A percentile compares a stretch with the other conserved stretches of the same genome.
Conservation (phyloP, 2,888 invertebrate genomes). For the Chrysina gloriosa region DNA sequence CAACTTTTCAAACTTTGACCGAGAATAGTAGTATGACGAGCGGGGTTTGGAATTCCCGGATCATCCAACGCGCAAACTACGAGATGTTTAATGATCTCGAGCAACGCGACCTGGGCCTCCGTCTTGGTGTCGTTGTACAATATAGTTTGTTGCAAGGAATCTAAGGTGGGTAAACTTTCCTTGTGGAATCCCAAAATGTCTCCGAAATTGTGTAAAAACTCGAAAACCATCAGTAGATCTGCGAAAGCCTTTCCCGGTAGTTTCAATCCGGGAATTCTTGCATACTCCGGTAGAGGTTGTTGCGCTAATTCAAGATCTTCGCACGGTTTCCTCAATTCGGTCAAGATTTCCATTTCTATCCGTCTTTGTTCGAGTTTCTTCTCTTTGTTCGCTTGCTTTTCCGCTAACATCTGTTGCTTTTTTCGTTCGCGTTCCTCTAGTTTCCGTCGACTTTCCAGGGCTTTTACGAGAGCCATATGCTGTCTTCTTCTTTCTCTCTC, state of each 20-base stretch:
- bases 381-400: slow-evolving; percentile 87
- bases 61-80: slow-evolving; percentile 94
- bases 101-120: slow-evolving; percentile 83
- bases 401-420: slow-evolving; percentile 82
- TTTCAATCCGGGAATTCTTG: slow-evolving; percentile 74
- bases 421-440: slow-evolving; percentile 87
- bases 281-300: slow-evolving; percentile 76
- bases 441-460: slow-evolving; percentile 86
- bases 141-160: slow-evolving; percentile 87
- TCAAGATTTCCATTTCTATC: slow-evolving; percentile 75
- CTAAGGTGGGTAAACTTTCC: slow-evolving; percentile 87
- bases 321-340: slow-evolving; percentile 84
- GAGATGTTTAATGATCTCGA: slow-evolving; percentile 89
- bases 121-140: slow-evolving; percentile 78
- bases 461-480: slow-evolving; percentile 89
- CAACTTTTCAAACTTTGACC: slow-evolving; percentile 93
- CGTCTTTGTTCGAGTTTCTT: slow-evolving; percentile 81
- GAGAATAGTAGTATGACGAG: slow-evolving; percentile 87
- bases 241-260: slow-evolving; percentile 91
- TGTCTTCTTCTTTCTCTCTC: slow-evolving; percentile 90
- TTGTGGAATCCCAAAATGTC: slow-evolving; percentile 93
- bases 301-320: slow-evolving; percentile 92
- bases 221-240: slow-evolving; percentile 93
- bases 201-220: slow-evolving; percentile 96
- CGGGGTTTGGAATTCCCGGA: slow-evolving; percentile 91